These are phyloP conservation scores for Trichacis sp. DNA, from an alignment of 2,888 invertebrate genomes.

Conservation along the genomic window DNA sequence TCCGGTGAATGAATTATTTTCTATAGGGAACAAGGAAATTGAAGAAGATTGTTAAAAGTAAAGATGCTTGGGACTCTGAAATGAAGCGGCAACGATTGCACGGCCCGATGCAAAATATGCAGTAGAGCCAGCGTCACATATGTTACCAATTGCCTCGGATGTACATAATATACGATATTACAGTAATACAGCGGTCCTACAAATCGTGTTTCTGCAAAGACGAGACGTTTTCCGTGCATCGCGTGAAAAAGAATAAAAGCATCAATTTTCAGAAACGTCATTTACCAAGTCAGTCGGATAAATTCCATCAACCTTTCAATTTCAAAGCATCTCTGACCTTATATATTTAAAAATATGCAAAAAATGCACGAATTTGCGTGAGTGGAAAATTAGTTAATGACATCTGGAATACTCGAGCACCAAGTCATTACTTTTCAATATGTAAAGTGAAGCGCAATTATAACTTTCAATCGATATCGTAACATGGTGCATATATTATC, in stretches of 20 bases:
- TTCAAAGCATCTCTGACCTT: constrained; percentile 41
- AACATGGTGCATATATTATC: neutral
- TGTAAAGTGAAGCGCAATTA: neutral
- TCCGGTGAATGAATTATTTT: neutral
- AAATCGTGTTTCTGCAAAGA: constrained; percentile 32
- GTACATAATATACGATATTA: constrained; percentile 49
- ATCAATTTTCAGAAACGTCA: too few relatives aligned
- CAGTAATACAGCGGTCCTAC: constrained; percentile 41
- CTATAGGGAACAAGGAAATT: neutral
- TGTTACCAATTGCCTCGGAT: constrained; percentile 59
- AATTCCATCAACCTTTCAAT: too few relatives aligned
- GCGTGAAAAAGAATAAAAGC: too few relatives aligned
- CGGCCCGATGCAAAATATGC: constrained; percentile 37
- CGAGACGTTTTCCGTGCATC: constrained; percentile 16
- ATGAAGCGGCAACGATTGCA: constrained; percentile 66
- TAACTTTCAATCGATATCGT: neutral
- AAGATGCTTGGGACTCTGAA: constrained; percentile 50
- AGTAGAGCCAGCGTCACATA: constrained; percentile 58
- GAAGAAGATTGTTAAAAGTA: neutral
- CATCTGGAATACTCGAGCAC: neutral
- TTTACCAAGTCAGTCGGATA: too few relatives aligned
- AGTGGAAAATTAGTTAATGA: neutral
- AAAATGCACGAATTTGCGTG: constrained; percentile 4
- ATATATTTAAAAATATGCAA: constrained; percentile 3
- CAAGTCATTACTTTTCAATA: neutral